Evolutionary conservation across 2,888 invertebrate genomes (phyloP).

Genomic region (Eueremaeus valkanovi): DNA sequence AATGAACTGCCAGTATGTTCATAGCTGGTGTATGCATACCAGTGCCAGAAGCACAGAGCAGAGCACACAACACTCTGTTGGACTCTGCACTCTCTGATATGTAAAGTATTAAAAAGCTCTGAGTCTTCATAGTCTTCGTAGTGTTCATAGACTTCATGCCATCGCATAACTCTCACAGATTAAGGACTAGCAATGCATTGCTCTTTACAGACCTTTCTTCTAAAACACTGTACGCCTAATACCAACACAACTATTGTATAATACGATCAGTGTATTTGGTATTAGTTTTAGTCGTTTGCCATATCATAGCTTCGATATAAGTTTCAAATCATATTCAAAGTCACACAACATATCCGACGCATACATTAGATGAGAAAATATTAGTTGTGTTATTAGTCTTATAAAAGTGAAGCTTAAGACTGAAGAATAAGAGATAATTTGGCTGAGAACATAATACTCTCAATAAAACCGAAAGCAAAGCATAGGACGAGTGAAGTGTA

Average conservation of each 20-base stretch:
- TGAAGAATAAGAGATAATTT: too few species aligned
- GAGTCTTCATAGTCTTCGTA: too few species aligned
- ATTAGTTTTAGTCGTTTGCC: background rate
- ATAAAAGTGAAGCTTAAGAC: background rate
- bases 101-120: background rate
- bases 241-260: too few species aligned
- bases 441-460: background rate
- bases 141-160: constrained; percentile 11
- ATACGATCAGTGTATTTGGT: too few species aligned
- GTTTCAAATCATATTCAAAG: constrained; percentile 1
- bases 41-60: background rate
- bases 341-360: background rate
- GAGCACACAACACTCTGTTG: background rate
- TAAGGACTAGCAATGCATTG: background rate
- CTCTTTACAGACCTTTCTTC: background rate
- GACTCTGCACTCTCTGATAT: background rate
- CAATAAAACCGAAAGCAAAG: background rate
- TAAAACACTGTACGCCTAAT: too few species aligned
- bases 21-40: too few species aligned
- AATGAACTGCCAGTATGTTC: too few species aligned
- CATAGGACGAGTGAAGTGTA: background rate
- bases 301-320: background rate
- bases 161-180: constrained; percentile 2
- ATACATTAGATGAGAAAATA: background rate
- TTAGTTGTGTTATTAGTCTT: background rate